These are phyloP conservation scores for Halichoerus grypus DNA, from an alignment of 2,113 vertebrate species.

Conservation along the genomic window DNA sequence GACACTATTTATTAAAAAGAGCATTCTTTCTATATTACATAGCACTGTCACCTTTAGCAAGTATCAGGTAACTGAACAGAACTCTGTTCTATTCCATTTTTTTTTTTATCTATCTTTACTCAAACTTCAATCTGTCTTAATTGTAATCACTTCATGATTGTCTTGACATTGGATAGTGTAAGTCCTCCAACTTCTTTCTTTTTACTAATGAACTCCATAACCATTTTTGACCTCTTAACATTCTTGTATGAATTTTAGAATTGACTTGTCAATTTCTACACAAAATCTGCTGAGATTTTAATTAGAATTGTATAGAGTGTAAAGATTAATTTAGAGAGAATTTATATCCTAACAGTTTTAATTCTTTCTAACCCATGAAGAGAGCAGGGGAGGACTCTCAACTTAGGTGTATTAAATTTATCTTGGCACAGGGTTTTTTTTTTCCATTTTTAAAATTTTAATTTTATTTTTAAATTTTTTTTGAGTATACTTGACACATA, in stretches of 20 bases:
- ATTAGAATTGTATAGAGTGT: background rate
- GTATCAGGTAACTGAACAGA: background rate
- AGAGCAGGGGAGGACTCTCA: background rate
- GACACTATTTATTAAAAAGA: background rate
- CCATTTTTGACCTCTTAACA: background rate
- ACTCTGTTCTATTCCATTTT: background rate
- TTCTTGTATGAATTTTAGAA: background rate
- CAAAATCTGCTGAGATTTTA: background rate
- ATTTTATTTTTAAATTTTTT: background rate
- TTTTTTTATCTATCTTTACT: background rate
- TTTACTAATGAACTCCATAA: background rate
- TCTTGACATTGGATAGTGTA: background rate
- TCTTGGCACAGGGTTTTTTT: background rate
- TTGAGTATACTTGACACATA: background rate
- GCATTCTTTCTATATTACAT: background rate
- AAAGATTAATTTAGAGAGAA: background rate
- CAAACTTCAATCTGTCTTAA: slow-evolving; percentile 12
- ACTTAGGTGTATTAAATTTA: background rate
- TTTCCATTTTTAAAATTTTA: background rate
- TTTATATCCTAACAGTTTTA: background rate
- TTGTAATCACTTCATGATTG: background rate
- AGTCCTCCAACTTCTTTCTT: slow-evolving; percentile 1
- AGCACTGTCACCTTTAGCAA: background rate
- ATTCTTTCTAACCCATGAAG: background rate
- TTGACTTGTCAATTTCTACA: background rate